Base-by-base conservation (phyloP, 2,797 vertebrate species). In the Amniataba percoides region DNA sequence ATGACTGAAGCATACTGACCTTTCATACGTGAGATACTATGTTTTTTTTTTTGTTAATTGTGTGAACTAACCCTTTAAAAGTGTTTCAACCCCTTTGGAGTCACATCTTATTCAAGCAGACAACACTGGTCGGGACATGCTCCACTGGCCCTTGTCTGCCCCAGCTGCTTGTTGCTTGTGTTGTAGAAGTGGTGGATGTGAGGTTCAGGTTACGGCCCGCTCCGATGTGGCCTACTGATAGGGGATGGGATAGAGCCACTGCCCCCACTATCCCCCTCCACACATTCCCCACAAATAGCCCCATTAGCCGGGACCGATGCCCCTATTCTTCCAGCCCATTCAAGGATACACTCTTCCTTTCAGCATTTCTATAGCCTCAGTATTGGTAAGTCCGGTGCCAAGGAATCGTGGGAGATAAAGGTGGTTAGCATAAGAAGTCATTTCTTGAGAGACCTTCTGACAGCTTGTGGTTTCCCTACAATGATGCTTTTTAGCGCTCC, bases 91-190 rank as follows among this genome's bases (percentile, higher is more conserved):
- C 13, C n/a, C 40, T 18, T 78, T 4, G 2, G 11, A 52, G 36
- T 80, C 51, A 21, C 31, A 36, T 84, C 57, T 75, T 65, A 45
- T 81, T 75, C 25, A 46, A 80, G 59, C 55, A 25, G 56, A 51
- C 18, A 73, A 60, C 55, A 61, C 59, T 60, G 61, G 64, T 51
- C 77, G 68, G 63, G 80, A 70, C 78, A 83, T 86, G 86, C 72
- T 71, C 68, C 71, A 46, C 64, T 74, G 72, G 62, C 68, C 34
- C 55, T 71, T 13, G 57, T 65, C 64, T 84, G 75, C 60, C 65
- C 91, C 93, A 89, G 93, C 94, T 94, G 94, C 95, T 95, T 95
- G 94, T 96, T 95, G 93, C 95, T 95, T 94, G 94, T 93, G 89
- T 96, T 95, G 93, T 93, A 93, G 94, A 95, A 94, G 96, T 95